These are phyloP conservation scores for Hydrozoanthus gracilis DNA, from an alignment of 92 coral and sea anemone genomes.

Conservation along the genomic window DNA sequence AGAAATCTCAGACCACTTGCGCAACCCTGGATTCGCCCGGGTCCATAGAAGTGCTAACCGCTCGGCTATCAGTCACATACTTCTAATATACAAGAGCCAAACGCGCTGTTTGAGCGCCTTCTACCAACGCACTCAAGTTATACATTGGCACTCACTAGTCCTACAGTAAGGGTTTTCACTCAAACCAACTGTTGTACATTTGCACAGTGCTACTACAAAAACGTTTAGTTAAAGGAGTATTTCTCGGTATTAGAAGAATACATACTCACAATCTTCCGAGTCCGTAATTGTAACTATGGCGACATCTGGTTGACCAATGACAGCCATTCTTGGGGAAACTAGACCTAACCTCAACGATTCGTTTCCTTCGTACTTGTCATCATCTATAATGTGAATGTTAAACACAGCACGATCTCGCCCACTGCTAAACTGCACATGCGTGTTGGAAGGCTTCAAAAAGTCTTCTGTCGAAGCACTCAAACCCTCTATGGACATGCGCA, in stretches of 20 bases:
- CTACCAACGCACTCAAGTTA: too few relatives aligned
- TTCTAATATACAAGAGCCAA: too few relatives aligned
- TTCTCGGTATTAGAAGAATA: not conserved
- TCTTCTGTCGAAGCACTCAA: constrained; percentile 79
- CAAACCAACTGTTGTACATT: not conserved
- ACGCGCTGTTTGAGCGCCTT: too few relatives aligned
- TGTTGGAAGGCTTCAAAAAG: constrained; percentile 70
- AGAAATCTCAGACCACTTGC: too few relatives aligned
- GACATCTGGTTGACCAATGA: constrained; percentile 66
- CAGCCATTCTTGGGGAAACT: constrained; percentile 79
- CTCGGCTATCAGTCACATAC: too few relatives aligned
- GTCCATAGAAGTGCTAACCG: too few relatives aligned
- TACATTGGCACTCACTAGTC: too few relatives aligned
- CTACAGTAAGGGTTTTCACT: too few relatives aligned
- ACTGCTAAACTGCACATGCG: constrained; percentile 94
- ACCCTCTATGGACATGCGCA: constrained; percentile 68
- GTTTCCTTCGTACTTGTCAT: constrained; percentile 66
- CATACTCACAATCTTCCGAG: constrained; percentile 87
- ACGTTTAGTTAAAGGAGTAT: not conserved
- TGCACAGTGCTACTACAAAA: not conserved
- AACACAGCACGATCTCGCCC: constrained; percentile 81
- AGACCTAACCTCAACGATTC: constrained; percentile 77
- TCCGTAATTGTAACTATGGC: constrained; percentile 79
- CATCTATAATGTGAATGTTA: constrained; percentile 82
- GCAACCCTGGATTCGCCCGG: too few relatives aligned